Percentiles rank a stretch among this genome's conserved stretches.
These are phyloP conservation scores for Coremacera marginata DNA, from an alignment of 2,888 invertebrate genomes.

Conservation along the genomic window DNA sequence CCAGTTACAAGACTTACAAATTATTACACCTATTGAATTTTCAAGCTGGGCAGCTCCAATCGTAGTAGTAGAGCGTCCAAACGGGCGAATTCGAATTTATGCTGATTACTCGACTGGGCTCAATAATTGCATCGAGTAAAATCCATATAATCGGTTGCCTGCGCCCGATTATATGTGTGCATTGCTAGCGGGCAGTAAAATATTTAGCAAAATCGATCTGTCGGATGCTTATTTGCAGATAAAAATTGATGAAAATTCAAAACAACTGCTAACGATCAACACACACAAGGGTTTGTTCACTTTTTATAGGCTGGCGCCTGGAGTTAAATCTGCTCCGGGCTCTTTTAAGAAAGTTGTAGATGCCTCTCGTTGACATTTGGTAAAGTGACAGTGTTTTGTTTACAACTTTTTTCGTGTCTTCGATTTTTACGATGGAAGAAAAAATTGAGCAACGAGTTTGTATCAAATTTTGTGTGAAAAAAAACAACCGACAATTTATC, in stretches of 20 bases:
- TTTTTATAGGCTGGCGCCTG: conserved; percentile 41
- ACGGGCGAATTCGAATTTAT: conserved; percentile 45
- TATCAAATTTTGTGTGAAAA: too few relatives aligned
- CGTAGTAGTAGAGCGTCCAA: conserved; percentile 41
- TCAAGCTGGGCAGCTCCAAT: conserved; percentile 48
- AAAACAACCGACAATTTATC: too few relatives aligned
- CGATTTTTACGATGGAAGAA: too few relatives aligned
- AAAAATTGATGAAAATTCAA: conserved; percentile 41
- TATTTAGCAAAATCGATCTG: conserved; percentile 40
- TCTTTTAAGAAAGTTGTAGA: conserved; percentile 8
- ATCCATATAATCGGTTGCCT: conserved; percentile 45
- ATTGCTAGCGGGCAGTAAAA: conserved; percentile 21
- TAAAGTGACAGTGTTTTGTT: too few relatives aligned
- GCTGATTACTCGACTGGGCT: conserved; percentile 47
- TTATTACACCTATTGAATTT: conserved; percentile 44
- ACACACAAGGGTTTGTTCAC: conserved; percentile 40
- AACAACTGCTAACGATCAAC: conserved; percentile 40
- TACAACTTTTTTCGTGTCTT: too few relatives aligned
- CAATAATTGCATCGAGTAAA: conserved; percentile 39
- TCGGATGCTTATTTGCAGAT: conserved; percentile 48
- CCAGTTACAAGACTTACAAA: conserved; percentile 34
- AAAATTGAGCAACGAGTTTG: too few relatives aligned
- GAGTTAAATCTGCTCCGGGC: conserved; percentile 25
- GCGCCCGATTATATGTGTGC: conserved; percentile 41
- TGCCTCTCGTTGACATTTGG: neutral